Evolutionary conservation across 2,888 invertebrate genomes (phyloP).

Genomic region (Chymomyza fuscimana): DNA sequence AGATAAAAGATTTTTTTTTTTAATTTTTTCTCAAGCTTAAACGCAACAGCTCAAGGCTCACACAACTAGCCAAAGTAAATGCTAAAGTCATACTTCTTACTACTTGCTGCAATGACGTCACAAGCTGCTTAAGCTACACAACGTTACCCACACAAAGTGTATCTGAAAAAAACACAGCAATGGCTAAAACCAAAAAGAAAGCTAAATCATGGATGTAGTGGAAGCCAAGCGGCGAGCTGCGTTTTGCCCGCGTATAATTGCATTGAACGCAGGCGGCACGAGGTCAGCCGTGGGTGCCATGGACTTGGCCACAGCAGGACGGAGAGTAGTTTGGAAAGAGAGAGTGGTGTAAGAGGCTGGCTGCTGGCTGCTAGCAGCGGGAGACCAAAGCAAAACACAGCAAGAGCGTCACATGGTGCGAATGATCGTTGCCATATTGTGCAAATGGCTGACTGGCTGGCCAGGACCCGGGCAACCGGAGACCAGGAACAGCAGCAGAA

Average conservation of each 20-base stretch:
- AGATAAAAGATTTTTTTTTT: too few relatives aligned
- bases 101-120: not conserved
- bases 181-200: slow-evolving; percentile 69
- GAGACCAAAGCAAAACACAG: slow-evolving; percentile 3
- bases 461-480: not conserved
- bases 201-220: slow-evolving; percentile 74
- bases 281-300: not conserved
- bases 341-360: slow-evolving; percentile 32
- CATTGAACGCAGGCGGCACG: slow-evolving; percentile 56
- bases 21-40: too few relatives aligned
- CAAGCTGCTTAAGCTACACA: not conserved
- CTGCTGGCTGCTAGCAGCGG: slow-evolving; percentile 22
- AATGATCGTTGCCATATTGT: slow-evolving; percentile 72
- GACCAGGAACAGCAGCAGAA: too few relatives aligned
- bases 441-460: slow-evolving; percentile 50
- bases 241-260: slow-evolving; percentile 62
- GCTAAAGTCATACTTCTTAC: too few relatives aligned
- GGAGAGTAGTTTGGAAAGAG: not conserved
- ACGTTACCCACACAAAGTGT: not conserved
- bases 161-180: slow-evolving; percentile 22
- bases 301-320: not conserved
- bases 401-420: slow-evolving; percentile 60
- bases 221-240: slow-evolving; percentile 36
- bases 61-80: too few relatives aligned
- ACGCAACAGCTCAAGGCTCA: too few relatives aligned